These are phyloP conservation scores for Chloebia gouldiae DNA, from an alignment of 2,113 vertebrate species.

Conservation along the genomic window DNA sequence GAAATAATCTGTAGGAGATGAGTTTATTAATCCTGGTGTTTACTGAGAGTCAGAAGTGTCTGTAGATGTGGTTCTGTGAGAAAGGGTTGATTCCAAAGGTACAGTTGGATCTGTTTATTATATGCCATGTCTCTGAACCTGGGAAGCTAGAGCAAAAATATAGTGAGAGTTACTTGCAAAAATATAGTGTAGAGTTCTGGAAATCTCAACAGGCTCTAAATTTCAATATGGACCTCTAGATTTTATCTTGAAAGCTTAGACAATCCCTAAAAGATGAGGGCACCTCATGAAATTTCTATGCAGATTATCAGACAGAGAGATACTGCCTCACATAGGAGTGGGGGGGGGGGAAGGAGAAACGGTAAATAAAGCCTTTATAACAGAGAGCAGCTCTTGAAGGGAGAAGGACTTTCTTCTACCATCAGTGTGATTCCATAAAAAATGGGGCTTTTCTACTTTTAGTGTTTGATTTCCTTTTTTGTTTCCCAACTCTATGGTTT, in stretches of 20 bases:
- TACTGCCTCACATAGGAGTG: background rate
- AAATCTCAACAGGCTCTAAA: background rate
- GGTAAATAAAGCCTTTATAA: background rate
- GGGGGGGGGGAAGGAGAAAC: too few species aligned
- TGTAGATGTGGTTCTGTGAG: background rate
- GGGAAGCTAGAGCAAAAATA: background rate
- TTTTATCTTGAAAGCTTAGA: background rate
- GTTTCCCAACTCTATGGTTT: background rate
- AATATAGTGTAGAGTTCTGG: background rate
- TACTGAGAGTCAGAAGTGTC: background rate
- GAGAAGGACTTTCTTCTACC: background rate
- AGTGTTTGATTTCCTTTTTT: background rate
- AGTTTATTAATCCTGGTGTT: background rate
- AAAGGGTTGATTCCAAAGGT: background rate
- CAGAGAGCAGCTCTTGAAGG: background rate
- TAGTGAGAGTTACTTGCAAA: background rate
- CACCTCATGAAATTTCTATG: background rate
- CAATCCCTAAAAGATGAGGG: background rate
- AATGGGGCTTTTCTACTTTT: accelerated
- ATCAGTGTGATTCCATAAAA: background rate
- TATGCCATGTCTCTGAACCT: background rate
- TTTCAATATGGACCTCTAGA: background rate
- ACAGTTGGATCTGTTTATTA: background rate
- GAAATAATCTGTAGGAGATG: background rate
- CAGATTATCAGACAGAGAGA: accelerated